Percentiles rank a stretch among this genome's conserved stretches.
phyloP scores from a whole-genome alignment of 2,888 invertebrate species.

The Acrocera orbiculus region DNA sequence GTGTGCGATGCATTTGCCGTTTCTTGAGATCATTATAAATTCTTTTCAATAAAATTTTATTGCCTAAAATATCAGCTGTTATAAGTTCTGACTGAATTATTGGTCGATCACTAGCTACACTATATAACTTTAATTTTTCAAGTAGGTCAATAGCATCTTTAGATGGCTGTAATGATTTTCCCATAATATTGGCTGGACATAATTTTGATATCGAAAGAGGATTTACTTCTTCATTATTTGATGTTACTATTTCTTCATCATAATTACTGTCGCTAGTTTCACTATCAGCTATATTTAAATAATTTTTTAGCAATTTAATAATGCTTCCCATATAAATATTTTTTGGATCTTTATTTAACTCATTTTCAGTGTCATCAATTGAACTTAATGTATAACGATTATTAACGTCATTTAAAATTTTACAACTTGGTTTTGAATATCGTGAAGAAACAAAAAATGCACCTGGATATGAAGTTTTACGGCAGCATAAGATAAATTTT shows the following conservation, averaged over 20 bases:
- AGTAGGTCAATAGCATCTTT: too few species aligned
- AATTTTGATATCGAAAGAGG: too few species aligned
- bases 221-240: too few species aligned
- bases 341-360: too few species aligned
- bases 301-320: constrained; percentile 20
- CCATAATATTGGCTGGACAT: too few species aligned
- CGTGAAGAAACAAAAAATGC: constrained; percentile 26
- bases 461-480: constrained; percentile 67
- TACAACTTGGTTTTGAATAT: constrained; percentile 17
- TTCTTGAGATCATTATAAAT: constrained; percentile 25
- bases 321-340: too few species aligned
- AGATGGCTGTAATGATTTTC: too few species aligned
- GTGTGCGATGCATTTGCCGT: constrained; percentile 23
- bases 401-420: too few species aligned
- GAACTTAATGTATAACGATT: too few species aligned
- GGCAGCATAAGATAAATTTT: constrained; percentile 55
- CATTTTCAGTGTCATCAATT: background rate
- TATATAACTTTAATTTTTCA: constrained; percentile 15
- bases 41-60: constrained; percentile 48
- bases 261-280: too few species aligned
- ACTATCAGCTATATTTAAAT: constrained; percentile 20
- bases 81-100: constrained; percentile 39
- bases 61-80: constrained; percentile 53
- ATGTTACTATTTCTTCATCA: too few species aligned
- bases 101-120: constrained; percentile 9